Base-by-base conservation (phyloP, 2,888 invertebrate species). In the Zaprionus lineosus region DNA sequence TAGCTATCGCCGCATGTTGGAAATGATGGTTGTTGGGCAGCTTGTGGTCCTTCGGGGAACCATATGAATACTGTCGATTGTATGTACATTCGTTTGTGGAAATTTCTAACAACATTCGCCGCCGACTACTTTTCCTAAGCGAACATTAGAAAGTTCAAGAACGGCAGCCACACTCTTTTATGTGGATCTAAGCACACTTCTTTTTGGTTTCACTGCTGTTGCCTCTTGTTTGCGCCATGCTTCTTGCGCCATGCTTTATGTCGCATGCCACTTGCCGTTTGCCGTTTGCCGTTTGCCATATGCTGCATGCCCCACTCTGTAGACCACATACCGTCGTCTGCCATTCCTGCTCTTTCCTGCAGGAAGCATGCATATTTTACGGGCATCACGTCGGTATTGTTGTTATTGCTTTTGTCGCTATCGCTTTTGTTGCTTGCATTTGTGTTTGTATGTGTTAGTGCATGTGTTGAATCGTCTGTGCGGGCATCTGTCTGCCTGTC, bases 301-400 rank as follows among this genome's bases (percentile, higher is more conserved):
- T 18, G 40, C 56, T 28, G 21, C 24, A 18, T 39, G 31, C 24
- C 24, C 24, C 24, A 24, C n/a, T 24, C 24, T 24, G 24, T 8
- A n/a, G n/a, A n/a, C 31, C 39, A 28, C 46, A 12, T 26, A 26
- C 28, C 55, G 15, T 48, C 61, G 67, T 59, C 76, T 68, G 67
- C 70, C 74, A 71, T 78, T 74, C 81, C 81, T 59, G 73, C 65
- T 81, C n/a, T 83, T 83, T 81, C 81, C 84, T 81, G 66, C 68
- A 81, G 81, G 81, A 81, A 81, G 84, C 77, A 70, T 77, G 81
- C 81, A 79, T 76, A 79, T 79, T 79, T 76, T 67, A 76, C 73
- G 65, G 75, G 66, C 78, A 62, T 57, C 60, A 53, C 33, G 44
- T 43, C 31, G 40, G 12, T 28, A 26, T 43, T 39, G 31, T 40